Conservation (phyloP, 1,140 invertebrate species). For the Drosophila subpulchrella region DNA sequence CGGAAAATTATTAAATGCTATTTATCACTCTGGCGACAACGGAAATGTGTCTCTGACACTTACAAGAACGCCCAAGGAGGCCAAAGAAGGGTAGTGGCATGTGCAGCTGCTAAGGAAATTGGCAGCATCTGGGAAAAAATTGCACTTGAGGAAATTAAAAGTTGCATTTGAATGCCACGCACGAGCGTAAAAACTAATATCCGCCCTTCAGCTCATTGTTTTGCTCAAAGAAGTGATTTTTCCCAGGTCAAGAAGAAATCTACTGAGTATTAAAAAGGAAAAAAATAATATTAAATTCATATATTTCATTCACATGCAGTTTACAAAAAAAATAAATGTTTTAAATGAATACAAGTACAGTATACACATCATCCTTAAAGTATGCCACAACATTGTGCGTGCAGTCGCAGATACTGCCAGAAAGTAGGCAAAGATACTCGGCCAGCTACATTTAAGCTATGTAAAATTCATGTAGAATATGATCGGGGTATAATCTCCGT, state of each 20-base stretch:
- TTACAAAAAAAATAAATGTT: constrained; percentile 3
- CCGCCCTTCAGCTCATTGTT: constrained; percentile 51
- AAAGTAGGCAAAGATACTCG: constrained; percentile 52
- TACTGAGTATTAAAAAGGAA: neutral
- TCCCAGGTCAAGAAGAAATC: neutral
- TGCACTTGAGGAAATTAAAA: constrained; percentile 77
- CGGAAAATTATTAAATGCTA: constrained; percentile 66
- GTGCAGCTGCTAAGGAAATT: constrained; percentile 67
- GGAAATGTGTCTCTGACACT: constrained; percentile 64
- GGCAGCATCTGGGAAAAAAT: constrained; percentile 56
- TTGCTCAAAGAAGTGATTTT: constrained; percentile 12
- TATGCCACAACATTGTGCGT: constrained; percentile 49
- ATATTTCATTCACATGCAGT: neutral
- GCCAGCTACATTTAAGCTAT: constrained; percentile 9
- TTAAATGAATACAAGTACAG: constrained; percentile 3
- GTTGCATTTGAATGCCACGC: constrained; percentile 72
- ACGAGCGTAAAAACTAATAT: constrained; percentile 79
- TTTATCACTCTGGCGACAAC: constrained; percentile 65
- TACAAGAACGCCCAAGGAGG: constrained; percentile 37
- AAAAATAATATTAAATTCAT: neutral
- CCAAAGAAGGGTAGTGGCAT: constrained; percentile 26
- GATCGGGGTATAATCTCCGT: neutral
- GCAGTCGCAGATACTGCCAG: constrained; percentile 38
- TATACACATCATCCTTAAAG: constrained; percentile 16
- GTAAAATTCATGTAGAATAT: constrained; percentile 24